phyloP scores from a whole-genome alignment of 1,140 invertebrate genomes.

The Pseudomyrmex flavicornis region DNA sequence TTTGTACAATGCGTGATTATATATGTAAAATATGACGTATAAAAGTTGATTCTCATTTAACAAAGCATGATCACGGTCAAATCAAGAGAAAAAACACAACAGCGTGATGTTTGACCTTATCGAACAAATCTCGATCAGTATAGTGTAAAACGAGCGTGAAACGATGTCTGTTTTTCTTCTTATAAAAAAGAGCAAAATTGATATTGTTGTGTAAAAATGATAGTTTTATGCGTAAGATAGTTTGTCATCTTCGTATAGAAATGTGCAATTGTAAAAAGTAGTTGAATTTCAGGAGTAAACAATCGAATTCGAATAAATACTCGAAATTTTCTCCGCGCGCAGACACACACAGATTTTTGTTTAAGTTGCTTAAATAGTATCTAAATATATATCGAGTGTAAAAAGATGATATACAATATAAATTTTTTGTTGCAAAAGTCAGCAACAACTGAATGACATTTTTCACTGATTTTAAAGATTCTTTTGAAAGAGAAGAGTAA shows the following conservation, averaged over 20 bases:
- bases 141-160: too few relatives aligned
- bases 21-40: neutral
- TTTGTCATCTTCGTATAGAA: too few relatives aligned
- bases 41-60: too few relatives aligned
- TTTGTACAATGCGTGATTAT: neutral
- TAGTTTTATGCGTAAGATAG: too few relatives aligned
- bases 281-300: neutral
- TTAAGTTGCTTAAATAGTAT: conserved; percentile 65
- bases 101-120: too few relatives aligned
- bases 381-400: conserved; percentile 74
- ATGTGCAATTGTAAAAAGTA: too few relatives aligned
- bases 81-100: too few relatives aligned
- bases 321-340: conserved; percentile 45
- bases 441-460: conserved; percentile 56
- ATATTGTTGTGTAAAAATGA: too few relatives aligned
- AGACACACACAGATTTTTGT: conserved; percentile 64
- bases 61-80: too few relatives aligned
- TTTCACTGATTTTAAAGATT: conserved; percentile 31
- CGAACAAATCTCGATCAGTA: too few relatives aligned
- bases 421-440: conserved; percentile 70
- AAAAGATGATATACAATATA: conserved; percentile 76
- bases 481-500: conserved; percentile 64
- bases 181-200: too few relatives aligned
- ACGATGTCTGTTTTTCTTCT: too few relatives aligned
- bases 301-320: conserved; percentile 15